Base-by-base conservation (phyloP, 92 coral and sea anemone species). In the Bergia sp. region DNA sequence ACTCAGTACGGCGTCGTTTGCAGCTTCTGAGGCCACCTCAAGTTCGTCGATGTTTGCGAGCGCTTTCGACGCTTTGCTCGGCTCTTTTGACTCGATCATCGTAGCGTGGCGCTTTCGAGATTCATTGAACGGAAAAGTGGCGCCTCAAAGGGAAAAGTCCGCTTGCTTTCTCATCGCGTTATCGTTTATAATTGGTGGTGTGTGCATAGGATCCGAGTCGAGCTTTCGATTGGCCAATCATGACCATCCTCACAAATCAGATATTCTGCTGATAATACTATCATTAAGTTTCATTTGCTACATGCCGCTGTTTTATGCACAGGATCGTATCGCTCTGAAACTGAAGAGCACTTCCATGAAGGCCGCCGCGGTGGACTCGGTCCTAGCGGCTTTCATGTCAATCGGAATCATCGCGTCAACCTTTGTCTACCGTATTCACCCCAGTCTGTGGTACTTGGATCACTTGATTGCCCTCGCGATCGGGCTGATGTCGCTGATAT, bases 61-160 rank as follows among this genome's bases (percentile, higher is more conserved):
- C 55, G 98, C 98, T 42, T 90, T 95, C 42, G 98, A 95, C 88
- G 96, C 95, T 13, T n/a, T 92, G 44, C 92, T 95, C 4, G 98
- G 98, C 0, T 85, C 96, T 37, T 78, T 95, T 23, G 92, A 93
- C 88, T 93, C 96, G 23, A 12, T 93, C 0, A 90, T 93, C 73
- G 95, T 95, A 20, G 98, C 96, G 9, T 95, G 98, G 98, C 89
- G 98, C 76, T 95, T 95, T 73, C 88, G 96, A 38, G 95, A 95
- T 85, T 80, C 79, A 37, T 61, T 82, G 5, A 95, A 95, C 82
- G 95, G 97, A 40, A 92, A 80, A 42, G 82, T 92, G 38, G 93
- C 91, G 13, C 82, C 86, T 13, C 37, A 9, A 73, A 77, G 98
- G 39, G 98, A 95, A 71, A 90, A 88, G 23, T 87, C 86, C 5